Percentiles rank a stretch among this genome's conserved stretches.
phyloP scores from a whole-genome alignment of 2,888 invertebrate species.

The Tetragonula carbonaria region DNA sequence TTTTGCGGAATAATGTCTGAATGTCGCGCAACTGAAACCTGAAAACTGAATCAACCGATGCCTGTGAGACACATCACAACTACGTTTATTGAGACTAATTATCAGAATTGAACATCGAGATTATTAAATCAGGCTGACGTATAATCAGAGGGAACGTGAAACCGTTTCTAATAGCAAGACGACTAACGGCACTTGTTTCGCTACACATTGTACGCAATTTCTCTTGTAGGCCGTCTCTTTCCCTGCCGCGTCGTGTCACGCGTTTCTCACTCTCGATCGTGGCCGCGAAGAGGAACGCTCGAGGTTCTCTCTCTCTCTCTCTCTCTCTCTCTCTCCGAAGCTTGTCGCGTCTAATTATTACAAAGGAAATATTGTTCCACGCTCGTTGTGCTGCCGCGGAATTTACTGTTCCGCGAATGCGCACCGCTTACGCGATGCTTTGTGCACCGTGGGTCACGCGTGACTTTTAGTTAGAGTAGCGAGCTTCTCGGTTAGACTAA shows the following conservation, averaged over 20 bases:
- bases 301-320: too few relatives aligned
- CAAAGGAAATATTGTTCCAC: slow-evolving; percentile 45
- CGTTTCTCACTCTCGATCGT: slow-evolving; percentile 52
- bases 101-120: slow-evolving; percentile 38
- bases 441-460: slow-evolving; percentile 17
- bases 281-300: slow-evolving; percentile 20
- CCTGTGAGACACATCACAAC: not conserved
- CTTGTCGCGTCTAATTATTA: slow-evolving; percentile 53
- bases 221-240: slow-evolving; percentile 54
- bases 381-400: slow-evolving; percentile 3
- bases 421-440: not conserved
- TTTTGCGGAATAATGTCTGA: too few relatives aligned
- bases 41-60: not conserved
- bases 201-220: slow-evolving; percentile 53
- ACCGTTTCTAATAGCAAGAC: slow-evolving; percentile 37
- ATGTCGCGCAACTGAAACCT: not conserved
- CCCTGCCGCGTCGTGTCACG: slow-evolving; percentile 37
- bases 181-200: slow-evolving; percentile 46
- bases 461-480: not conserved
- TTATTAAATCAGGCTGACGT: slow-evolving; percentile 39
- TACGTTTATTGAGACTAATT: slow-evolving; percentile 23
- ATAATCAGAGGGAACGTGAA: slow-evolving; percentile 32
- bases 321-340: slow-evolving; percentile 7
- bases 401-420: slow-evolving; percentile 15
- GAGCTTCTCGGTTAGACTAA: not conserved